Evolutionary conservation across 2,797 vertebrate genomes (phyloP).

Genomic region (Intellagama lesueurii): DNA sequence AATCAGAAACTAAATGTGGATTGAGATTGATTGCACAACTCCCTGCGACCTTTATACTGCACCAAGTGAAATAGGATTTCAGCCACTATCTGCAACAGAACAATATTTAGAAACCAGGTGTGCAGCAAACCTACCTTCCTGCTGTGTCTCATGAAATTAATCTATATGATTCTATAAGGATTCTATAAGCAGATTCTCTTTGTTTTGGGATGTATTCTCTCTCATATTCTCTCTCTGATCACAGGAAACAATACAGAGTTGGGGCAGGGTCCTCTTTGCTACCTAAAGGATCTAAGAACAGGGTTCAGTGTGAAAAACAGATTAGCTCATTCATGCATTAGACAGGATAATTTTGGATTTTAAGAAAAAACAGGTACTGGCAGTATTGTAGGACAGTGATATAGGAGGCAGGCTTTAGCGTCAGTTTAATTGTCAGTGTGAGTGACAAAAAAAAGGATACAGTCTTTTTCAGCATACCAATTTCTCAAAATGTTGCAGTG

Average conservation of each 20-base stretch:
- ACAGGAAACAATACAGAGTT: slow-evolving; percentile 50
- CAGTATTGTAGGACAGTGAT: slow-evolving; percentile 74
- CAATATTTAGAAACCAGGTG: slow-evolving; percentile 45
- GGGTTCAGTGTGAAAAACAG: slow-evolving; percentile 72
- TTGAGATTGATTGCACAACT: too few relatives aligned
- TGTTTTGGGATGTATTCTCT: slow-evolving; percentile 41
- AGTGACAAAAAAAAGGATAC: slow-evolving; percentile 65
- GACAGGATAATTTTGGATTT: slow-evolving; percentile 70
- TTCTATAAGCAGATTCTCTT: not conserved
- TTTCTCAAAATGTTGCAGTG: slow-evolving; percentile 54
- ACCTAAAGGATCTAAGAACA: slow-evolving; percentile 51
- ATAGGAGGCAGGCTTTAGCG: slow-evolving; percentile 71
- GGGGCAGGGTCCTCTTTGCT: slow-evolving; percentile 32
- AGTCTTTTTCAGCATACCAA: slow-evolving; percentile 52
- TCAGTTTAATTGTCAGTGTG: slow-evolving; percentile 74
- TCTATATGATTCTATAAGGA: slow-evolving; percentile 45
- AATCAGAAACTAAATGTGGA: too few relatives aligned
- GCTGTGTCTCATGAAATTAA: slow-evolving; percentile 58
- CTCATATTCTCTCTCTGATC: not conserved
- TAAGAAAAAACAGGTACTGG: slow-evolving; percentile 69
- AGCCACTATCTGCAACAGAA: slow-evolving; percentile 42
- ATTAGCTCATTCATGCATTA: slow-evolving; percentile 73
- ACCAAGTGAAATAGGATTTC: too few relatives aligned
- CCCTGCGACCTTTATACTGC: too few relatives aligned
- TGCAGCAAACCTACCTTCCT: slow-evolving; percentile 46